Base-by-base conservation (phyloP, 2,113 vertebrate genomes). In the Procavia capensis region DNA sequence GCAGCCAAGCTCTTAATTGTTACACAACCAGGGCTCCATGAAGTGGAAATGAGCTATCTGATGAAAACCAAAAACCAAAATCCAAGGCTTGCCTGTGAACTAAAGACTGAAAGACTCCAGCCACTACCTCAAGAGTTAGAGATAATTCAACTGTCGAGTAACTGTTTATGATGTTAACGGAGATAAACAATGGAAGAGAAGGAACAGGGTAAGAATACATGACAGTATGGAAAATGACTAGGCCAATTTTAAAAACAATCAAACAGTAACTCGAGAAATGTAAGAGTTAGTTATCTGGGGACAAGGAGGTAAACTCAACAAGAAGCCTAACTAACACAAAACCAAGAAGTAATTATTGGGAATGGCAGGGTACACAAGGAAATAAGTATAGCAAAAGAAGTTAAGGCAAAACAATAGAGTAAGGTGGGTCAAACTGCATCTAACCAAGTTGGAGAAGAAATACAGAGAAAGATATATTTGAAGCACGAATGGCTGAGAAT, bases 181-280 rank as follows among this genome's bases (percentile, higher is more conserved):
- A 85, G 29, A 66, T 41, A 88, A 92, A 90, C 13, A 81, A 34
- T 41, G 9, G n/a, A 76, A 90, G 31, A 59, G 24, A 74, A 80
- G 16, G 29, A 84, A 92, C 1, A 89, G 66, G n/a, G 20, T 8
- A 20, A 64, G 74, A 34, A 59, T n/a, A n/a, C 47, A 31, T 22
- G 14, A 27, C 13, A 87, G 34, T 64, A 84, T 76, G 34, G 64
- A 93, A 93, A 91, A 54, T n/a, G 34, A 90, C 34, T 8, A 84
- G 41, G 45, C 19, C 25, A 19, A 39, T 31, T 59, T 80, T 43
- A 57, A 95, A 97, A 95, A 78, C 31, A 47, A 92, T 90, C 14
- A 74, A 91, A 83, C 19, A 75, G 22, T 86, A 76, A 95, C 43
- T 84, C 50, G 64, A 81, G 34, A 89, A 93, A 86, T 66, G 39